Evolutionary conservation across 2,113 vertebrate genomes (phyloP).

Genomic region (Oenanthe oenanthe): DNA sequence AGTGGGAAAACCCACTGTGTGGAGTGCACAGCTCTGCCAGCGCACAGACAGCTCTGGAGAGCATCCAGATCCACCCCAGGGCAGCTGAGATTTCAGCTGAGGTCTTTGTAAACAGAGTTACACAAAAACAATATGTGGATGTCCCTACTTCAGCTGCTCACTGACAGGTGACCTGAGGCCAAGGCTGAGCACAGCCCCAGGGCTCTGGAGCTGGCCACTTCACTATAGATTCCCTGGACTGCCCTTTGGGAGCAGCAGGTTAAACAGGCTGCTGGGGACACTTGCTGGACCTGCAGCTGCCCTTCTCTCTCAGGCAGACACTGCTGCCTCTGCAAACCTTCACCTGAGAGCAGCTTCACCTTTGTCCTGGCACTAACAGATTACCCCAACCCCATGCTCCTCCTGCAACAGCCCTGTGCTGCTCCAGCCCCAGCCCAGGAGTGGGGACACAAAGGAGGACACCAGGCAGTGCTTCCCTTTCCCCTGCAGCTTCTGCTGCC

Average conservation of each 20-base stretch:
- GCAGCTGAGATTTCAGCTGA: neutral
- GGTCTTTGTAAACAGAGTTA: neutral
- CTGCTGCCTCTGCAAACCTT: neutral
- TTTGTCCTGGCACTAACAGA: rapidly evolving
- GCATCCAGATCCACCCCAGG: neutral
- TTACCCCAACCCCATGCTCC: neutral
- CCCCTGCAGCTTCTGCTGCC: neutral
- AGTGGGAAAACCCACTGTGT: neutral
- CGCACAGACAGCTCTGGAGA: neutral
- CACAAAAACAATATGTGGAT: neutral
- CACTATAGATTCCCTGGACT: neutral
- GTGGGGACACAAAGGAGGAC: neutral
- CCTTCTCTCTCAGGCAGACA: neutral
- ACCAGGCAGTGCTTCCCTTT: neutral
- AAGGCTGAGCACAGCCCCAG: neutral
- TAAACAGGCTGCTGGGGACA: neutral
- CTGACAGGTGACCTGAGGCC: neutral
- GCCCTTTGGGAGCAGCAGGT: neutral
- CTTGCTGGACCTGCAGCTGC: neutral
- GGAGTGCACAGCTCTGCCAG: neutral
- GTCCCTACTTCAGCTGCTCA: neutral
- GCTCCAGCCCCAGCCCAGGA: neutral
- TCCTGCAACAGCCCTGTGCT: neutral
- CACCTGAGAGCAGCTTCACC: neutral
- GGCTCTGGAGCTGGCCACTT: neutral